A percentile compares a stretch with the other conserved stretches of the same genome.
Evolutionary conservation across 2,797 vertebrate species (phyloP).

Genomic region (Parotocinclus haroldoi): DNA sequence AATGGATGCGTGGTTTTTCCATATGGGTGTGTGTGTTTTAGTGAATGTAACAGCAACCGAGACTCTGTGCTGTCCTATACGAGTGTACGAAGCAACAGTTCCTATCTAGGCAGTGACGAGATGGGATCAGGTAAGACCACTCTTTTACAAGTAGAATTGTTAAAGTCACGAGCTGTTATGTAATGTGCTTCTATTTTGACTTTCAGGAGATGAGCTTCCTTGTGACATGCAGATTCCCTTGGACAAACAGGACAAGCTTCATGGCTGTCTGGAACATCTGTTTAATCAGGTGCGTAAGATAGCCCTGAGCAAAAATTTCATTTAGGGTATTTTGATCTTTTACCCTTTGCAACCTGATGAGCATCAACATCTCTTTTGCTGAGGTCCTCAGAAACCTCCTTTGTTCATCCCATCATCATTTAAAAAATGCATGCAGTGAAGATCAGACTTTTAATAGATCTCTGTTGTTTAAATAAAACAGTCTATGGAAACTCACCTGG

Average conservation of each 20-base stretch:
- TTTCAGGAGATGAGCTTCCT: constrained; percentile 91
- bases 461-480: too few relatives aligned
- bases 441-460: too few relatives aligned
- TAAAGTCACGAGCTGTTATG: background rate
- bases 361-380: too few relatives aligned
- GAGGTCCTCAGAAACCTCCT: too few relatives aligned
- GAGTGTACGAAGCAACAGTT: constrained; percentile 95
- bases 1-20: background rate
- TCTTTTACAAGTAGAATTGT: background rate
- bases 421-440: too few relatives aligned
- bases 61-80: constrained; percentile 97
- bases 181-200: constrained; percentile 2
- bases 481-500: too few relatives aligned
- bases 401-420: too few relatives aligned
- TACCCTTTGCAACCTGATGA: too few relatives aligned
- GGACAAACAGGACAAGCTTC: constrained; percentile 97
- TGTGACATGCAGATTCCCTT: constrained; percentile 95
- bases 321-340: too few relatives aligned
- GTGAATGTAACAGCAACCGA: constrained; percentile 97
- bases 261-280: constrained; percentile 95
- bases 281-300: constrained; percentile 86
- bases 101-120: constrained; percentile 95
- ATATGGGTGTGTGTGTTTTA: constrained; percentile 48
- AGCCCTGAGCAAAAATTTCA: too few relatives aligned
- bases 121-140: constrained; percentile 93